phyloP scores from a whole-genome alignment of 2,797 vertebrate species.

The Neostethus bicornis region DNA sequence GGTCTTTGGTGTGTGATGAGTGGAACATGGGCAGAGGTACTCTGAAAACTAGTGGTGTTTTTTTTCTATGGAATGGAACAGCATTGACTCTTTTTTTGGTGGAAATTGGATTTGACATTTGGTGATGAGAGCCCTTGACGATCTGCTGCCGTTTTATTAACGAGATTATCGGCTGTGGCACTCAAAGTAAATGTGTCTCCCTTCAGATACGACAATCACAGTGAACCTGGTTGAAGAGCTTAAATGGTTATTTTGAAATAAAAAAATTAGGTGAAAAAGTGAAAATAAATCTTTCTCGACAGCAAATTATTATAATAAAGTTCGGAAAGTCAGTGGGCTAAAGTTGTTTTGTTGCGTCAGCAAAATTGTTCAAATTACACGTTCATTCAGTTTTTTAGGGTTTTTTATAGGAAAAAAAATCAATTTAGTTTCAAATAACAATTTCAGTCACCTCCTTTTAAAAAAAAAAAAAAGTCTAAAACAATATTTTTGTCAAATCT shows the following conservation, averaged over 20 bases:
- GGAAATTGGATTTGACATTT: not conserved
- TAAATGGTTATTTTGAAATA: not conserved
- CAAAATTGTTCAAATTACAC: too few species aligned
- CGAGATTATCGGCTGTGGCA: not conserved
- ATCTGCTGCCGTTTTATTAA: conserved; percentile 2
- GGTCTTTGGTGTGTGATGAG: not conserved
- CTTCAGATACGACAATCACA: not conserved
- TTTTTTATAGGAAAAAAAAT: too few species aligned
- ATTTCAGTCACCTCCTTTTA: too few species aligned
- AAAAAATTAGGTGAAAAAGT: not conserved
- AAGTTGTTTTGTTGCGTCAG: too few species aligned
- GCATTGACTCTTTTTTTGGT: not conserved
- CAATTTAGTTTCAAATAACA: too few species aligned
- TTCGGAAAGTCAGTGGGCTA: too few species aligned
- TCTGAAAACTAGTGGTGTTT: conserved; percentile 5
- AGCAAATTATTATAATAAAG: not conserved
- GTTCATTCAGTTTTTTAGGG: too few species aligned
- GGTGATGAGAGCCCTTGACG: not conserved
- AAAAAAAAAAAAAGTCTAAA: too few species aligned
- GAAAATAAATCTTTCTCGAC: not conserved
- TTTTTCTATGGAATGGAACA: not conserved
- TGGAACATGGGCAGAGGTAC: not conserved
- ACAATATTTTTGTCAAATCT: too few species aligned
- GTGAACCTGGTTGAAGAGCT: not conserved
- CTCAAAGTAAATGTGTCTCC: not conserved